Base-by-base conservation (phyloP, 2,797 vertebrate species). In the Falco berigora region DNA sequence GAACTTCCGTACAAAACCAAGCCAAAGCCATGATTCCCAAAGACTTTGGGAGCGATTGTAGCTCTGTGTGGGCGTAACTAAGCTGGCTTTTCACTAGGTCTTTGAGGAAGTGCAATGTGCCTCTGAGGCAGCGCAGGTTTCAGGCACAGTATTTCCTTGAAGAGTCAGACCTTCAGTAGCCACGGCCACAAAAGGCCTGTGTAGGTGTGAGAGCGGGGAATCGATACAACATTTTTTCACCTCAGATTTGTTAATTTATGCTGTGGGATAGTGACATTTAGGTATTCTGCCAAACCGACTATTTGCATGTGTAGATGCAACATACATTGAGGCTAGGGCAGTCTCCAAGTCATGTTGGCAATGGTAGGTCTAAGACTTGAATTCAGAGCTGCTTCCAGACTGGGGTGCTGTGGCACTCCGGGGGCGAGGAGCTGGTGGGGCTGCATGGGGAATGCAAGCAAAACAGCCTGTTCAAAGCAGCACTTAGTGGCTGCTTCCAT, bases 151-250 rank as follows among this genome's bases (percentile, higher is more conserved):
- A 42, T 83, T 92, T 92, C 80, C 94, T 90, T 88, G 74, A 78
- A 86, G 74, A 93, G 67, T 25, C 44, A 94, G 77, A 53, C 56
- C 69, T 92, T 90, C 76, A 79, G 52, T n/a, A 94, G 59, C 34
- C 53, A 4, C 1, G 7, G 85, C 82, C 89, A 59, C 75, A 81
- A 80, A 88, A 72, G 58, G 7, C 61, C 46, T 91, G 83, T 85
- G 88, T 95, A 90, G 95, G 90, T 90, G 96, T 97, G 94, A 89
- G 91, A 95, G 72, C 12, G 0, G 32, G 34, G 61, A 92, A 80
- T 49, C 36, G 5, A 91, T 86, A 82, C 53, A 55, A 67, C 34
- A 9, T 42, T 78, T 78, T 80, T 82, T 62, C 58, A 56, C 83
- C 92, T 87, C 46, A 34, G 49, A 55, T 69, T 82, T 93, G 46